Base-by-base conservation (phyloP, 2,888 invertebrate genomes). In the Stenolophus ochropezus region DNA sequence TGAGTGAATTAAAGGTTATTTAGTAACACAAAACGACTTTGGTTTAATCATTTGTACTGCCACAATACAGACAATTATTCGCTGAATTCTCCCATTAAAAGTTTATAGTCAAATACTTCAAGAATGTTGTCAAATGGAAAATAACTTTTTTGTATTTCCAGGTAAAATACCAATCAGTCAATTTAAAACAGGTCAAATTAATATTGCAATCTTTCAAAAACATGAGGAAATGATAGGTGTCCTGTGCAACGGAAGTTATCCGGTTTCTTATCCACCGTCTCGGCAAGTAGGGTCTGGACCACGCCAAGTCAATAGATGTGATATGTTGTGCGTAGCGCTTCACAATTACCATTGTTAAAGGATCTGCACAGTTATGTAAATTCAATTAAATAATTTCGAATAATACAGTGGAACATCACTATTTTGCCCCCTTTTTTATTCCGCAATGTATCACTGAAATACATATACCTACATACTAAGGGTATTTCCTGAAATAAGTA, bases 101-200 rank as follows among this genome's bases (percentile, higher is more conserved):
- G 51, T 51, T 51, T 51, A 14, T 4, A 8, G 1, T 8, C 5
- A 27, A 73, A 84, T 86, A 88, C 88, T 85, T 87, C 65, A 89
- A 83, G 80, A 88, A 88, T 76, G 87, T 83, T 4, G 87, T 84
- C 42, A 89, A 82, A 79, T 87, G 87, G 82, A 88, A 89, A 18
- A 86, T 85, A 76, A 89, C 86, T 85, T 89, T 89, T 82, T 87
- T 87, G 76, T 88, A 90, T 80, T 89, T 89, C 82, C 88, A 88
- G 80, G 89, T 87, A 82, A 90, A 89, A 71, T 89, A 87, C 91
- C 91, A 91, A 82, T 91, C 88, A 23, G 89, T 90, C 75, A 91
- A 87, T 83, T 88, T 87, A 51, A 91, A 86, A 82, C 87, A 86
- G 25, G 85, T 86, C 18, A 91, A 84, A 83, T 91, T 90, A 1